Evolutionary conservation across 1,140 invertebrate genomes (phyloP).

Genomic region (Heterodera carotae): DNA sequence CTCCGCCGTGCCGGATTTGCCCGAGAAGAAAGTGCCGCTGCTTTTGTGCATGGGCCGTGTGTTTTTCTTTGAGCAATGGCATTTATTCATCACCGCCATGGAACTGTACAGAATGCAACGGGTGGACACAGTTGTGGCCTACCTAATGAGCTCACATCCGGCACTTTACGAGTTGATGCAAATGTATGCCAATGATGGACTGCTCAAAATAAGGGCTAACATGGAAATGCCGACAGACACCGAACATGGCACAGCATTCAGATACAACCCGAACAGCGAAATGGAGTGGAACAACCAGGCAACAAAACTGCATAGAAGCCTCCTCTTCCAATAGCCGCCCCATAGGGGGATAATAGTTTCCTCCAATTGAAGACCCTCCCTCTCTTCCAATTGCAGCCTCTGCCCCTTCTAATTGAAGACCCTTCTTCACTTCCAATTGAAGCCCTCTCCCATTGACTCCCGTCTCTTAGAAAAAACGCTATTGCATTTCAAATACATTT

Average conservation of each 20-base stretch:
- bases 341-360: too few species aligned
- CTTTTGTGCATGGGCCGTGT: conserved; percentile 38
- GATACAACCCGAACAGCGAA: conserved; percentile 42
- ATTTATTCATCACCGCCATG: conserved; percentile 40
- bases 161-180: conserved; percentile 36
- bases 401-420: too few species aligned
- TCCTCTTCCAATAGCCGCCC: too few species aligned
- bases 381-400: too few species aligned
- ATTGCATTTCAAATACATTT: too few species aligned
- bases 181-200: conserved; percentile 32
- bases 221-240: conserved; percentile 4
- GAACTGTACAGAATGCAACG: conserved; percentile 40
- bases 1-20: neutral
- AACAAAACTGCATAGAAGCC: neutral
- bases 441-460: too few species aligned
- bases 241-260: neutral
- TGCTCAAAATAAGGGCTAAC: conserved; percentile 31
- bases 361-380: too few species aligned
- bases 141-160: conserved; percentile 35
- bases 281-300: conserved; percentile 44
- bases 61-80: conserved; percentile 48
- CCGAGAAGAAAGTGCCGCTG: neutral
- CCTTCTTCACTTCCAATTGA: too few species aligned
- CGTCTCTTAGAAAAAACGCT: too few species aligned
- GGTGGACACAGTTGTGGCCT: conserved; percentile 41